phyloP scores from a whole-genome alignment of 2,888 invertebrate genomes.

The Capitulum mitella region DNA sequence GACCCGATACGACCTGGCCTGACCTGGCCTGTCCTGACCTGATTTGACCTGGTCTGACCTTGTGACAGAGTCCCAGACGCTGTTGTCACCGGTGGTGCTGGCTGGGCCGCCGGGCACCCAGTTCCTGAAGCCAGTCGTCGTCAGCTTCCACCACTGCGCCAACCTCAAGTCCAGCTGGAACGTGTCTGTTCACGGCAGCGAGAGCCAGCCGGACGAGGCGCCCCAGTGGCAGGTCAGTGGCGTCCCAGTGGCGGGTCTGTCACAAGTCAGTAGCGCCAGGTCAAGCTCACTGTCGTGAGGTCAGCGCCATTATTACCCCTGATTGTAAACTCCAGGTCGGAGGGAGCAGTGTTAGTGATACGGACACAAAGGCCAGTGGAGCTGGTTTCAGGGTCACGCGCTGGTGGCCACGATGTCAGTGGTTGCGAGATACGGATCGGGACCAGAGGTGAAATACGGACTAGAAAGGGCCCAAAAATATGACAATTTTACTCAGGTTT shows the following conservation, averaged over 20 bases:
- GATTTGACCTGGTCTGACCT: not conserved
- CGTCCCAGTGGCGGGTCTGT: not conserved
- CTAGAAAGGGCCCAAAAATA: no score
- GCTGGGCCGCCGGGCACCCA: constrained; percentile 65
- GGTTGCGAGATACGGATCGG: no score
- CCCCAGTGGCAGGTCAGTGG: constrained; percentile 48
- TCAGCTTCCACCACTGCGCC: constrained; percentile 81
- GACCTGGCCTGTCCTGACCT: not conserved
- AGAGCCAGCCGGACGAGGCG: constrained; percentile 46
- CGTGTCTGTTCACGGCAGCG: constrained; percentile 56
- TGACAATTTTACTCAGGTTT: no score
- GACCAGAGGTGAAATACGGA: no score
- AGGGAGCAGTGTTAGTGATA: no score
- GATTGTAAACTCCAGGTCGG: no score
- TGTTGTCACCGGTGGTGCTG: constrained; percentile 62
- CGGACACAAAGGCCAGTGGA: no score
- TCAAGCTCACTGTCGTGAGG: no score
- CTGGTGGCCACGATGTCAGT: no score
- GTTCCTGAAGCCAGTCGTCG: constrained; percentile 71
- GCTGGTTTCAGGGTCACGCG: no score
- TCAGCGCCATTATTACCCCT: no score
- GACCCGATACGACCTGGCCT: not conserved
- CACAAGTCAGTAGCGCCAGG: not conserved
- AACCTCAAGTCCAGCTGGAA: constrained; percentile 73
- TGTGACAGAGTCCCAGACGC: constrained; percentile 32